Conservation (phyloP, 1,140 invertebrate genomes). For the Pseudoatta argentina region DNA sequence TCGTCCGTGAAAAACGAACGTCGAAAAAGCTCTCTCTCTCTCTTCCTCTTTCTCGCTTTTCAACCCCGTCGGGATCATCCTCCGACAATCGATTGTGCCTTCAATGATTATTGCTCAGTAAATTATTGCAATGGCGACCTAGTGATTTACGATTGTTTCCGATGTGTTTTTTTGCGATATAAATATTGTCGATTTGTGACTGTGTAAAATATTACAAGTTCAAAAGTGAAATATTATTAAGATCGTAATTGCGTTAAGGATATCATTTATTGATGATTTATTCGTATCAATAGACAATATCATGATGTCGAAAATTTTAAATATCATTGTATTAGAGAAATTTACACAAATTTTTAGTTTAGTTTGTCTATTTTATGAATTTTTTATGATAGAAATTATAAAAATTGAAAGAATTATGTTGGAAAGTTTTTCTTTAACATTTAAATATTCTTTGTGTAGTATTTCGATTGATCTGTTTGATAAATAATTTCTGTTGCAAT, state of each 20-base stretch:
- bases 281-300: background rate
- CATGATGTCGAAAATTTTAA: background rate
- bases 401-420: background rate
- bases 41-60: constrained; percentile 12
- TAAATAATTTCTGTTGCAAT: background rate
- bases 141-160: constrained; percentile 52
- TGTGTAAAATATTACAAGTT: background rate
- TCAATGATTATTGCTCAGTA: constrained; percentile 62
- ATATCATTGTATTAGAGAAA: background rate
- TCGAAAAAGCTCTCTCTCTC: constrained; percentile 25
- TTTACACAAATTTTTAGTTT: background rate
- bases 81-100: constrained; percentile 18
- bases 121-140: constrained; percentile 56
- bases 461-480: background rate
- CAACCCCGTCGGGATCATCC: background rate
- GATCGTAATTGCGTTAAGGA: background rate
- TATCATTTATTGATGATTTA: background rate
- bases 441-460: background rate
- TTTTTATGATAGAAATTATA: background rate
- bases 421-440: background rate
- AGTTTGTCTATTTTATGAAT: background rate
- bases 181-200: background rate
- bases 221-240: background rate
- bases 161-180: constrained; percentile 6
- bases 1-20: constrained; percentile 39